phyloP scores from a whole-genome alignment of 2,888 invertebrate species.

The Metellina segmentata region DNA sequence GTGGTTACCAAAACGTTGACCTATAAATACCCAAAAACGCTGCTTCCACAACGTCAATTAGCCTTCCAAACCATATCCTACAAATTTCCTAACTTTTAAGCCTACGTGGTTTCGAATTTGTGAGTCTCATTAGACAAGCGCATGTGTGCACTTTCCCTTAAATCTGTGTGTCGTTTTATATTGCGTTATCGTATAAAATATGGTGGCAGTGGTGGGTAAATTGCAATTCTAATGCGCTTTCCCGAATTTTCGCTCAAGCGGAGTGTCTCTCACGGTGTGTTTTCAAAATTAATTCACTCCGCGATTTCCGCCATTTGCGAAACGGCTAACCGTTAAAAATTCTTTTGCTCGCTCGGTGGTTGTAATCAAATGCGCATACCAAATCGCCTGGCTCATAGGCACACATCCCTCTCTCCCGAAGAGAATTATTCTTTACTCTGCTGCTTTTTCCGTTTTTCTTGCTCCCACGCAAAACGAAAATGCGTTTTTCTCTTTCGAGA shows the following conservation, averaged over 20 bases:
- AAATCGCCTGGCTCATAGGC: background rate
- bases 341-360: background rate
- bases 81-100: too few relatives aligned
- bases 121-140: too few relatives aligned
- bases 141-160: background rate
- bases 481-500: background rate
- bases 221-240: constrained; percentile 11
- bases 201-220: background rate
- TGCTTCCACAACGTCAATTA: too few relatives aligned
- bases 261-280: background rate
- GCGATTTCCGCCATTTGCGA: constrained; percentile 5
- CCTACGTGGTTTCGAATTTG: too few relatives aligned
- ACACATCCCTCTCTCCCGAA: background rate
- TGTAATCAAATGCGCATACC: constrained; percentile 52
- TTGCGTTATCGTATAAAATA: background rate
- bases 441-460: background rate
- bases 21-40: too few relatives aligned
- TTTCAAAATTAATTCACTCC: constrained; percentile 22
- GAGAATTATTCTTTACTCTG: background rate
- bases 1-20: too few relatives aligned
- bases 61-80: too few relatives aligned
- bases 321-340: constrained; percentile 17
- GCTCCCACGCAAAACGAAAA: background rate
- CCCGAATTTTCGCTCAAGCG: background rate
- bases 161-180: background rate